Base-by-base conservation (phyloP, 2,113 vertebrate genomes). In the Catagonus wagneri region DNA sequence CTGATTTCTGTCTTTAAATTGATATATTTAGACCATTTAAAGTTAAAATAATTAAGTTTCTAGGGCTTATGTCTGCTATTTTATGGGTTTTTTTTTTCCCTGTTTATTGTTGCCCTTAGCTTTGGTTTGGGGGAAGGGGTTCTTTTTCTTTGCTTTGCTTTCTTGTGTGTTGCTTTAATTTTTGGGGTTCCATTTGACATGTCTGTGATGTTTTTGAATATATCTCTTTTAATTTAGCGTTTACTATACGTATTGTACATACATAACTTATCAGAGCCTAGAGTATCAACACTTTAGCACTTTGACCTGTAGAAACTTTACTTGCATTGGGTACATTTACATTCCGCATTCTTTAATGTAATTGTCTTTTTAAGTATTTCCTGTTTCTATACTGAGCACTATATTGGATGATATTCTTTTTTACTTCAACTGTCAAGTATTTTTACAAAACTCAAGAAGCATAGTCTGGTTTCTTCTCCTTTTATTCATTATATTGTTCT, bases 1-100 rank as follows among this genome's bases (percentile, higher is more conserved):
- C 56, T n/a, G 56, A 75, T 83, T 50, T 80, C 71, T 89, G 16
- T 91, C 50, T 85, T 61, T 44, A 71, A 93, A 58, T 76, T 74
- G 34, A 4, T 72, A 36, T 93, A 29, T 79, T 56, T 87, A 66
- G 50, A 34, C n/a, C 52, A 54, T 86, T 94, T 89, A 68, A 60
- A 10, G 36, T 91, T 68, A 89, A 86, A 88, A 32, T 81, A 75
- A 68, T 52, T 75, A 63, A 85, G 25, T n/a, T n/a, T 75, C 79
- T 96, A 63, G 52, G 75, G 60, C 44, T 80, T 83, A 54, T 39
- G 50, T 36, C 25, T 65, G 12, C 83, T 20, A 13, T 39, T 81
- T 85, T 71, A 66, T 74, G 56, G 58, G n/a, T n/a, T n/a, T 60
- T 56, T 60, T 11, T 90, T 15, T 72, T 93, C 0, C 16, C 36